Base-by-base conservation (phyloP, 2,797 vertebrate species). In the Capromys pilorides region DNA sequence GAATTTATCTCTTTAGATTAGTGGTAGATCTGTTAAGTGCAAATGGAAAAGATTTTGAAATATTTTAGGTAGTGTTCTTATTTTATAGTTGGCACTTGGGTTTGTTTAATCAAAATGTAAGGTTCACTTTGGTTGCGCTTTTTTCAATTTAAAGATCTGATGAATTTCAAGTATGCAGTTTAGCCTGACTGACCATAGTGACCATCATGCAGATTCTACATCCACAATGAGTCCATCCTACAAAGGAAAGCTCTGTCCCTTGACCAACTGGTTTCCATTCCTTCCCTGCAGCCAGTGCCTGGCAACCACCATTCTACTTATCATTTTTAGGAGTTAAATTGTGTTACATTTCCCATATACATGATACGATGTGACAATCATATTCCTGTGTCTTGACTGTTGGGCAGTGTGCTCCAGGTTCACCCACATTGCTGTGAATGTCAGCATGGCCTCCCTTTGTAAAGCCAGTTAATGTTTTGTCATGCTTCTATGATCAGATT, bases 11-110 rank as follows among this genome's bases (percentile, higher is more conserved):
- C 66, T 86, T 22, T 21, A 69, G 77, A 84, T 95, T 75, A 77
- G 86, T 75, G 14, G 91, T 31, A 96, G 3, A 8, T 91, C 41
- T 95, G 51, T 97, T 94, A 62, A 95, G 5, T 78, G 2, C 93
- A 36, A 73, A 59, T 95, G 54, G 6, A 84, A 96, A 64, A n/a
- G 6, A 78, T 49, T 59, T 21, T 77, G 82, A 83, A 79, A 66
- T 13, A 51, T 94, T 94, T 93, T 95, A 91, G 92, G 8, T 22
- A 83, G 1, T 82, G 19, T n/a, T 3, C 9, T 39, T 16, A 2
- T 4, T 57, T 95, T 22, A 89, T 1, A 90, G 33, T 64, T 91
- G 61, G 3, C 61, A 19, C 73, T 96, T 93, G 64, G 4, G 10
- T 93, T 77, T 79, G 10, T 91, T 84, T 69, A 90, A 49, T 75